Conservation (phyloP, 2,888 invertebrate species). For the Diabrotica balteata region DNA sequence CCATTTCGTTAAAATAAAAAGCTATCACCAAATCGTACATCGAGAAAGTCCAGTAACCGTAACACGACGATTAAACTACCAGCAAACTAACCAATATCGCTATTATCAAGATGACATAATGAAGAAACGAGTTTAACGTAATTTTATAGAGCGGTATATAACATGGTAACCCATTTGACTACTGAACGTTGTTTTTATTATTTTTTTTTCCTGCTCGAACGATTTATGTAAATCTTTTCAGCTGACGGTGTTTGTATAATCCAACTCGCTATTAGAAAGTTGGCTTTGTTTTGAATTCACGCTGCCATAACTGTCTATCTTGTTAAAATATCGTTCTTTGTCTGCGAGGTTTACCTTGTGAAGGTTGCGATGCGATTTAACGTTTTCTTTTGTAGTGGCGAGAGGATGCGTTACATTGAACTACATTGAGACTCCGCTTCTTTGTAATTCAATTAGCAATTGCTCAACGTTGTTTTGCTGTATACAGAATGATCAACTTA, state of each 20-base stretch:
- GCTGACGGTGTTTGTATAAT: neutral
- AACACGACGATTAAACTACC: too few relatives aligned
- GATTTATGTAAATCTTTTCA: neutral
- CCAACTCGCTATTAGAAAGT: conserved; percentile 1
- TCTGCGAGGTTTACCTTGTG: neutral
- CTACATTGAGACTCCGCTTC: too few relatives aligned
- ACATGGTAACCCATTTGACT: conserved; percentile 2
- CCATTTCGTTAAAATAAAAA: too few relatives aligned
- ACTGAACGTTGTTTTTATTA: neutral
- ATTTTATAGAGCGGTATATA: conserved; percentile 1
- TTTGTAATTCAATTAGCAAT: too few relatives aligned
- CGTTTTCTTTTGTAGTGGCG: too few relatives aligned
- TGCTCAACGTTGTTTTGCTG: too few relatives aligned
- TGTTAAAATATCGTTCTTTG: neutral
- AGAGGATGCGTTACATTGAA: too few relatives aligned
- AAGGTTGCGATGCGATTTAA: neutral
- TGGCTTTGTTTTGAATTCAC: neutral
- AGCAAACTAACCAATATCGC: neutral
- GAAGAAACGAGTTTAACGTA: neutral
- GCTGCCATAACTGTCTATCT: neutral
- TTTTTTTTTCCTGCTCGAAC: neutral
- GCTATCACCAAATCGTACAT: too few relatives aligned
- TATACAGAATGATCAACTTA: too few relatives aligned
- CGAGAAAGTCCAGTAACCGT: too few relatives aligned
- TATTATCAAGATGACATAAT: conserved; percentile 1